Evolutionary conservation across 1,140 invertebrate genomes (phyloP), one percentile per base, ranked within the genome.

Genomic region (Lordiphosa mommai): DNA sequence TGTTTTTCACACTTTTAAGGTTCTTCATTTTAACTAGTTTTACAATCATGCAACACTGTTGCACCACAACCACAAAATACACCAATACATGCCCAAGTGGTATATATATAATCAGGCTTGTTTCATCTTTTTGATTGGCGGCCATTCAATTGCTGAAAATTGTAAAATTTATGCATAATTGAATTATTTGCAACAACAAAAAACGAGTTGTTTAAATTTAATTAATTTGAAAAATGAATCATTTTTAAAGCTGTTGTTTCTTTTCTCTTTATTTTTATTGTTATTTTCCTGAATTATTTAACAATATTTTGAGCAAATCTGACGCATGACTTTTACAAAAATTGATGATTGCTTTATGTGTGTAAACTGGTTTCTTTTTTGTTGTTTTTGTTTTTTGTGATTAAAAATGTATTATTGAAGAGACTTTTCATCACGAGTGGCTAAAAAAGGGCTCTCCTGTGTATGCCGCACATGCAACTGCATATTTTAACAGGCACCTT

Each of bases 391-490:
- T 38, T 20, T 32, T 33, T 16, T 34, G 29, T 8, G 1, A 67
- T 63, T 64, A 44, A 56, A 47, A 64, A 71, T 82, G 58, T 61
- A 82, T 82, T 82, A 82, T 84, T 82, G 77, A 82, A 59, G 68
- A 55, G 52, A 50, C 47, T 58, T 30, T 23, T 23, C 20, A 23
- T 6, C 20, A 37, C 44, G 43, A 49, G 29, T 32, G 8, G 27
- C 27, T 47, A 47, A 34, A 56, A n/a, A 70, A 74, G 60, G 53
- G 53, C 71, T 47, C 63, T 72, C 55, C 58, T 60, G 53, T 20
- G 49, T 58, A 68, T 64, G 76, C 65, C 76, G 66, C 61, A 63
- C 74, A 80, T 80, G 74, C 74, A 82, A 82, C 58, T 80, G 74
- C 74, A 80, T 80, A 80, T 80, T 84, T 84, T 68, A 76, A 46